Percentiles rank a stretch among this genome's conserved stretches.
These are phyloP conservation scores for Patiria miniata DNA, from an alignment of 35 echinoderm and acorn worm species.

Conservation along the genomic window DNA sequence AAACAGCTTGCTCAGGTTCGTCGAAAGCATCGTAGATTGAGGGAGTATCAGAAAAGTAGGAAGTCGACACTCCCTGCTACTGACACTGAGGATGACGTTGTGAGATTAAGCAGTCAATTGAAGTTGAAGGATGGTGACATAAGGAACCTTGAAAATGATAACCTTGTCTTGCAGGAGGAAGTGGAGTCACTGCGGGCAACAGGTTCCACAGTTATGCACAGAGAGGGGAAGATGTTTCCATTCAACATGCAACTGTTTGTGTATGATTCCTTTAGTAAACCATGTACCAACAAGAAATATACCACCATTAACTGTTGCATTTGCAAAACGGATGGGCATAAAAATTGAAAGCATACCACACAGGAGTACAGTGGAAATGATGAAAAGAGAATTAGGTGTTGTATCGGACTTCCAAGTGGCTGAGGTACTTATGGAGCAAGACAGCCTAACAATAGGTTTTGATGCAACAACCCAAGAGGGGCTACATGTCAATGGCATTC, in stretches of 20 bases:
- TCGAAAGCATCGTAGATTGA: neutral
- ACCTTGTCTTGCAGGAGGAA: slow-evolving; percentile 11
- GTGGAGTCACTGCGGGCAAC: neutral
- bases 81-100: neutral
- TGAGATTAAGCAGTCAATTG: neutral
- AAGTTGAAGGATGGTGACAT: neutral
- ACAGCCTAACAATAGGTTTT: slow-evolving; percentile 43
- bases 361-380: slow-evolving; percentile 29
- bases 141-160: slow-evolving; percentile 20
- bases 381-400: slow-evolving; percentile 43
- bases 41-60: neutral
- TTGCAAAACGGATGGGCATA: neutral
- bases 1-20: neutral
- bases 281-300: slow-evolving; percentile 47
- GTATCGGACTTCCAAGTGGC: slow-evolving; percentile 30
- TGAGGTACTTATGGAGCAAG: neutral
- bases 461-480: slow-evolving; percentile 69
- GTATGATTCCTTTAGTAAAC: slow-evolving; percentile 42
- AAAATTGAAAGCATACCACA: neutral
- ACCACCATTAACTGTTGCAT: neutral
- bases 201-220: neutral
- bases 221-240: slow-evolving; percentile 30
- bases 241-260: slow-evolving; percentile 28
- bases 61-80: neutral
- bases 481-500: slow-evolving; percentile 44